These are phyloP conservation scores for Nomada goodeniana DNA, from an alignment of 2,888 invertebrate genomes.

Conservation along the genomic window DNA sequence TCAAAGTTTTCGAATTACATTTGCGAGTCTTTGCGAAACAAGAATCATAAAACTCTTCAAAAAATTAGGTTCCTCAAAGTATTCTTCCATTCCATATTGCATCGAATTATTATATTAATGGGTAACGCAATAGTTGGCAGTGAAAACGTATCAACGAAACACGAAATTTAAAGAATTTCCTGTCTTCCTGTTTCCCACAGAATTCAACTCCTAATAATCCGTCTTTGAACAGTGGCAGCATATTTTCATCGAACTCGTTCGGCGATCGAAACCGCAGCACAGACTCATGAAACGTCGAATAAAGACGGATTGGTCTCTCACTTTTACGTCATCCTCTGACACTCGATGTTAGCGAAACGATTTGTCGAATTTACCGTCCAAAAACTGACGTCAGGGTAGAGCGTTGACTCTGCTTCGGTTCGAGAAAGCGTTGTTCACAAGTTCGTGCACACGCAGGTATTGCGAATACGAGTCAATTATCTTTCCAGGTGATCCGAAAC, in stretches of 20 bases:
- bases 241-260: neutral
- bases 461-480: slow-evolving; percentile 25
- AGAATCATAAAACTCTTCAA: neutral
- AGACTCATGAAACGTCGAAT: neutral
- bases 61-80: neutral
- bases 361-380: slow-evolving; percentile 45
- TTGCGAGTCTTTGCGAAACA: too few species aligned
- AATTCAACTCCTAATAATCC: neutral
- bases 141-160: neutral
- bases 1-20: neutral
- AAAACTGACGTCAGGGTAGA: slow-evolving; percentile 61
- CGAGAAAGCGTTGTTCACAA: slow-evolving; percentile 55
- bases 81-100: neutral
- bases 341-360: slow-evolving; percentile 33
- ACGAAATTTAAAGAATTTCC: neutral
- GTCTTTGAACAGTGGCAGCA: neutral
- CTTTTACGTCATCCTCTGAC: slow-evolving; percentile 34
- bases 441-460: slow-evolving; percentile 12
- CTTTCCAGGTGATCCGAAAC: slow-evolving; percentile 29
- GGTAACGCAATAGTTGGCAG: neutral
- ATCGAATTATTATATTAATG: neutral
- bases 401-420: slow-evolving; percentile 64
- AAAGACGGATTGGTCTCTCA: slow-evolving; percentile 32
- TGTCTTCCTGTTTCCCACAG: too few species aligned
- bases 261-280: neutral